Conservation (phyloP, 2,797 vertebrate species). For the Phoeniculus purpureus region DNA sequence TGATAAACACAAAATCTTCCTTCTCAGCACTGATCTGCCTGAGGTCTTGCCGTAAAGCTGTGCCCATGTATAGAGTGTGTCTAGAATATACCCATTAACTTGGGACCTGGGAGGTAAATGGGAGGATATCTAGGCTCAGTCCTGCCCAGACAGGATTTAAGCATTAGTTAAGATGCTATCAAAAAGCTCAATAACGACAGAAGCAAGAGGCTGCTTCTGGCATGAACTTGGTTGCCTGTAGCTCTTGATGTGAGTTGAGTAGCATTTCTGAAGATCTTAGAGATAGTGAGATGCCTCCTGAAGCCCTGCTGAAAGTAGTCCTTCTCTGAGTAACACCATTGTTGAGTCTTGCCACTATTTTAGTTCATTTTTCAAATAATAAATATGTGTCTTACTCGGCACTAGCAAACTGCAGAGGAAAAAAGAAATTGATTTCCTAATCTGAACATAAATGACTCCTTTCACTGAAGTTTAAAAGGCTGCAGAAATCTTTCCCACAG, state of each 20-base stretch:
- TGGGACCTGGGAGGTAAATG: neutral
- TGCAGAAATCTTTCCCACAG: neutral
- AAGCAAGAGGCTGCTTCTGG: slow-evolving; percentile 37
- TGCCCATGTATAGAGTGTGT: neutral
- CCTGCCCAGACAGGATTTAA: slow-evolving; percentile 8
- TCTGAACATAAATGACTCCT: neutral
- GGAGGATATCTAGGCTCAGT: neutral
- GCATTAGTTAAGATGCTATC: slow-evolving; percentile 35
- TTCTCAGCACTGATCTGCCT: neutral
- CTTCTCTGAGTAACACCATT: neutral
- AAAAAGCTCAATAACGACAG: neutral
- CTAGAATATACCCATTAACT: neutral
- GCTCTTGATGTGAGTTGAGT: slow-evolving; percentile 24
- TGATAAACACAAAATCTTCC: neutral
- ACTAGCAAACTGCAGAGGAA: neutral
- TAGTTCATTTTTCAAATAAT: neutral
- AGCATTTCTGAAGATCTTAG: slow-evolving; percentile 10
- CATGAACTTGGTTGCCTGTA: slow-evolving; percentile 8
- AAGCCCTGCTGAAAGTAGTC: neutral
- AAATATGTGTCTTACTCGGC: neutral
- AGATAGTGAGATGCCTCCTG: slow-evolving; percentile 1
- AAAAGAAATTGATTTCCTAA: neutral
- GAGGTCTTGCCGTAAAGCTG: neutral
- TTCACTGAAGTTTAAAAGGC: neutral
- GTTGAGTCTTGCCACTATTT: slow-evolving; percentile 14